Base-by-base conservation (phyloP, 2,113 vertebrate species). In the Chaetops frenatus region DNA sequence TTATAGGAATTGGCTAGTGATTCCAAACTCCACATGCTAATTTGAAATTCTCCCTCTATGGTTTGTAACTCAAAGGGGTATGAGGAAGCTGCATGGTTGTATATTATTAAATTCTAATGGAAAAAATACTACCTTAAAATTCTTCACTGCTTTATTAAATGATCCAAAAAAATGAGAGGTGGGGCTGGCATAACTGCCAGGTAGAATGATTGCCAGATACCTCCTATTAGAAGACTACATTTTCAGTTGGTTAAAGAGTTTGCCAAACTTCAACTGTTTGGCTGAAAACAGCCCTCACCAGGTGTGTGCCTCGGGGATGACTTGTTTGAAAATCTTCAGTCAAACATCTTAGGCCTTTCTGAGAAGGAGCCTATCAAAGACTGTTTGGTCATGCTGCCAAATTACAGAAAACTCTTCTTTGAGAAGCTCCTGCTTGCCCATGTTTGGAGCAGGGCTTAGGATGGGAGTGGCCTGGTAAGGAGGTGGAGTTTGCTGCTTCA, bases 221-320 rank as follows among this genome's bases (percentile, higher is more conserved):
- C 42, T 90, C 71, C 91, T 48, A 38, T 66, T 77, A 36, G 29
- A 93, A 73, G 36, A 65, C 67, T 22, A 21, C n/a, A 36, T 81
- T 93, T 92, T 88, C 79, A 92, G 76, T 90, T 81, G 86, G 71
- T 88, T 90, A 24, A 86, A 83, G 86, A 42, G 50, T 90, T 80
- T 80, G 76, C 76, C 72, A 71, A 86, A 86, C 56, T 72, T 76
- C 33, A 86, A 74, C 31, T 73, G 66, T 73, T 90, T 70, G 92
- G 86, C 79, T 88, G 66, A 58, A 90, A 96, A 76, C 33, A 31
- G 81, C 66, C 66, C 57, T 91, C 54, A 62, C 86, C 86, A 95
- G 91, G 91, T 94, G 74, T 88, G 76, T 66, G 86, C 86, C 86
- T 95, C 19, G 9, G 88, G 82, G 76, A 81, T 66, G 81, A 90